Conservation (phyloP, 1,140 invertebrate genomes). For the Drosophila arawakana region DNA sequence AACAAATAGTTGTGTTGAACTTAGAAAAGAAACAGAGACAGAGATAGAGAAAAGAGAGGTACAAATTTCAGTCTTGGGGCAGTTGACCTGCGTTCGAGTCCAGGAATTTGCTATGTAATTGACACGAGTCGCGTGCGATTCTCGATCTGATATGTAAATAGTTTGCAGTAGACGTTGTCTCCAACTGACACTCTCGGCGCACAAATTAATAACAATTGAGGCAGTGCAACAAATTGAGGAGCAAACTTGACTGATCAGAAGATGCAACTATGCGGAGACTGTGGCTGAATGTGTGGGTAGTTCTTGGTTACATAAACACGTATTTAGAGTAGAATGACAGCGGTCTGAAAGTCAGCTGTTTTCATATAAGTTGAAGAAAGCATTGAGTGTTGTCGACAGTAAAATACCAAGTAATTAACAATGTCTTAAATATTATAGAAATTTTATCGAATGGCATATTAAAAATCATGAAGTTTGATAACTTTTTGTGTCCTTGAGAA, state of each 20-base stretch:
- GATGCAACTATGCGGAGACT: slow-evolving; percentile 25
- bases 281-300: slow-evolving; percentile 4
- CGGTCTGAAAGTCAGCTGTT: slow-evolving; percentile 26
- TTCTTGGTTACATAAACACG: slow-evolving; percentile 19
- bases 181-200: slow-evolving; percentile 44
- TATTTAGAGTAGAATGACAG: slow-evolving; percentile 19
- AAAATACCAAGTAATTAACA: neutral
- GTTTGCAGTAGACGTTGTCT: slow-evolving; percentile 19
- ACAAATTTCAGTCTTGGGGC: slow-evolving; percentile 23
- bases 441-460: too few relatives aligned
- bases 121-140: slow-evolving; percentile 58
- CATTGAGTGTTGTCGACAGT: neutral
- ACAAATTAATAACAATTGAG: slow-evolving; percentile 65
- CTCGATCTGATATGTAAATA: slow-evolving; percentile 13
- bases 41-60: neutral
- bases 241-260: slow-evolving; percentile 7
- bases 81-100: slow-evolving; percentile 44
- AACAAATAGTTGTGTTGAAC: slow-evolving; percentile 2
- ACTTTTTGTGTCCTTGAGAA: too few relatives aligned
- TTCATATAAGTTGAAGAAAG: neutral
- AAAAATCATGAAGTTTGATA: too few relatives aligned
- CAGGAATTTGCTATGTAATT: slow-evolving; percentile 37
- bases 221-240: slow-evolving; percentile 46
- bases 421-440: too few relatives aligned
- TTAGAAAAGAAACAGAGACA: slow-evolving; percentile 5